A percentile compares a stretch with the other conserved stretches of the same genome.
phyloP scores from a whole-genome alignment of 2,888 invertebrate genomes.

The Thelaira solivaga region DNA sequence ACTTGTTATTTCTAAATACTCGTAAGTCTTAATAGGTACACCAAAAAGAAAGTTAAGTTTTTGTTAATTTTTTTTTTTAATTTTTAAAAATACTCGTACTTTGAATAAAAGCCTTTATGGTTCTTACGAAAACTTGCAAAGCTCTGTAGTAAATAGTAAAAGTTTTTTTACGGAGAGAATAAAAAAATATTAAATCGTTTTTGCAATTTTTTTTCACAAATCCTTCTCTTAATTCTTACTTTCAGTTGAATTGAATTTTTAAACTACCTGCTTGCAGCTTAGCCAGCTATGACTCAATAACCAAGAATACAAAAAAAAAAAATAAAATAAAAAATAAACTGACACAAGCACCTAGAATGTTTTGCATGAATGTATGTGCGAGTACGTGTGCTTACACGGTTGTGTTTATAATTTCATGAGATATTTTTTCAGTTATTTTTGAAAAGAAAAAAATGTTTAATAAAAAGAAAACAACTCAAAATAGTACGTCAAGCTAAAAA shows the following conservation, averaged over 20 bases:
- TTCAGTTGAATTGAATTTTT: neutral
- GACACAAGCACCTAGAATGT: constrained; percentile 1
- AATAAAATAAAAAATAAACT: neutral
- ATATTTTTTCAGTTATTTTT: constrained; percentile 36
- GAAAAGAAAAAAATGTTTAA: neutral
- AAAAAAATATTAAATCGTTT: no score
- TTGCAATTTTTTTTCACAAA: no score
- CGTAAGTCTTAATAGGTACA: no score
- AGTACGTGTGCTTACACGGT: neutral
- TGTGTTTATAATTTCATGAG: neutral
- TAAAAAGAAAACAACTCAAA: neutral
- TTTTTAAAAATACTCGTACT: no score
- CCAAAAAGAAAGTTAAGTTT: no score
- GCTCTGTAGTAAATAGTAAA: no score
- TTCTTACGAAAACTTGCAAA: no score
- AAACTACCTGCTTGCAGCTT: neutral
- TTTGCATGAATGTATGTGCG: neutral
- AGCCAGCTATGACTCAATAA: constrained; percentile 39
- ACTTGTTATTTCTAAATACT: no score
- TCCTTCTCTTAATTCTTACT: no score
- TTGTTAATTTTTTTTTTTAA: no score
- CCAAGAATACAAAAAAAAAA: neutral
- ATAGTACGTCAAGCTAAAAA: constrained; percentile 27
- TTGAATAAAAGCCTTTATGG: no score
- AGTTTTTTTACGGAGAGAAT: no score